A percentile compares a stretch with the other conserved stretches of the same genome.
Evolutionary conservation across 2,888 invertebrate species (phyloP).

Genomic region (Drosophila acutilabella): DNA sequence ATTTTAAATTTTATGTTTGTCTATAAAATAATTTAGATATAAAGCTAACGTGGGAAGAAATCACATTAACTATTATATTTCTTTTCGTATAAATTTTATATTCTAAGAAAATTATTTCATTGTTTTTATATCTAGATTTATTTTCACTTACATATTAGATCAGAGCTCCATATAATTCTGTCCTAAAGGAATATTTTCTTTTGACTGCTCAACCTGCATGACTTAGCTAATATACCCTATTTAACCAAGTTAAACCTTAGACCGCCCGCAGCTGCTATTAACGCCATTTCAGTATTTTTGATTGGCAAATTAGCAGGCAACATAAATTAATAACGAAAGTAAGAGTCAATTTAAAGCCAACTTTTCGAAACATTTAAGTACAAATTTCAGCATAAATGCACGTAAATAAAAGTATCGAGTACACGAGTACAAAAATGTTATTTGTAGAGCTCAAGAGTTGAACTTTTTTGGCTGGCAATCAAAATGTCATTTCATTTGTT

Average conservation of each 20-base stretch:
- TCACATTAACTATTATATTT: too few species aligned
- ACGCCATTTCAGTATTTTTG: conserved; percentile 56
- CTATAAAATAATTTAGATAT: too few species aligned
- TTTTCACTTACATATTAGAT: too few species aligned
- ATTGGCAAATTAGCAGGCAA: conserved; percentile 53
- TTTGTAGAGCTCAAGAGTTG: conserved; percentile 10
- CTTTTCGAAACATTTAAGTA: background rate
- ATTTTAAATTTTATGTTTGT: too few species aligned
- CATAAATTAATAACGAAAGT: conserved; percentile 54
- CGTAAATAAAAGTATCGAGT: background rate
- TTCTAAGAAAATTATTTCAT: too few species aligned
- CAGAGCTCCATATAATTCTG: too few species aligned
- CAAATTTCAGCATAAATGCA: conserved; percentile 1
- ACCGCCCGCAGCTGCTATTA: conserved; percentile 43
- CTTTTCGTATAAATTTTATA: too few species aligned
- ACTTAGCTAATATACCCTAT: conserved; percentile 3
- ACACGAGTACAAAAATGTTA: conserved; percentile 7
- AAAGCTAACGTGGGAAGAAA: too few species aligned
- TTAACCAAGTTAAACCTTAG: background rate
- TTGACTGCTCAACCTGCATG: background rate
- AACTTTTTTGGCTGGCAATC: conserved; percentile 63
- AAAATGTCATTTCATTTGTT: conserved; percentile 70
- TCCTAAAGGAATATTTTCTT: background rate
- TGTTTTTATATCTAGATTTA: too few species aligned
- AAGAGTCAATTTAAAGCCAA: conserved; percentile 36